These are phyloP conservation scores for Acanthosoma haemorrhoidale DNA, from an alignment of 2,888 invertebrate species.

Conservation along the genomic window DNA sequence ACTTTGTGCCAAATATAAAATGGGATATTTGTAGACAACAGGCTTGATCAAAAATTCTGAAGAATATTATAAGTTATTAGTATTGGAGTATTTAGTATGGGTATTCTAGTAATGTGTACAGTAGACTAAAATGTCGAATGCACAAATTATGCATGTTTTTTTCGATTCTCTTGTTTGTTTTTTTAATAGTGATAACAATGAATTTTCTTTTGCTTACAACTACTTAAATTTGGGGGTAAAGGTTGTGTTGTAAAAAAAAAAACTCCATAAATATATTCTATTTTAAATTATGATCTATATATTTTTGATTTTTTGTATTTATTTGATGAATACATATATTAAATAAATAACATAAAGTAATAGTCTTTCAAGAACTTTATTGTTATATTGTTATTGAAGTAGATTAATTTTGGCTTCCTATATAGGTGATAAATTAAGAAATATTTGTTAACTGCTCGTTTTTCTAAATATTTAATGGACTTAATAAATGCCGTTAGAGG, in stretches of 20 bases:
- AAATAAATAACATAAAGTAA: slow-evolving; percentile 35
- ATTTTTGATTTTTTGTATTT: slow-evolving; percentile 33
- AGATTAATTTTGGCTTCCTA: slow-evolving; percentile 37
- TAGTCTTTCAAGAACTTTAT: slow-evolving; percentile 35
- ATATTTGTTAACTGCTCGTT: slow-evolving; percentile 30
- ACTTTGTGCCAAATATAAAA: slow-evolving; percentile 27
- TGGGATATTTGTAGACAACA: slow-evolving; percentile 28
- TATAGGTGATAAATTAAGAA: slow-evolving; percentile 27
- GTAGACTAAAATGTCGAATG: slow-evolving; percentile 23
- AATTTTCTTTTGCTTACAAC: background rate
- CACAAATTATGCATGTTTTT: slow-evolving; percentile 27
- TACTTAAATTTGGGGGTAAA: slow-evolving; percentile 15
- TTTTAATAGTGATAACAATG: background rate
- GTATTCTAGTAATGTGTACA: slow-evolving; percentile 26
- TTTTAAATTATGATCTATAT: slow-evolving; percentile 21
- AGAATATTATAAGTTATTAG: slow-evolving; percentile 28
- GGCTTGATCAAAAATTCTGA: slow-evolving; percentile 28
- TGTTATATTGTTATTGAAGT: slow-evolving; percentile 34
- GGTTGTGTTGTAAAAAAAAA: slow-evolving; percentile 21
- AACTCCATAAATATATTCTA: slow-evolving; percentile 19
- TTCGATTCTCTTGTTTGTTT: background rate
- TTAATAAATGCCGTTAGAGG: slow-evolving; percentile 30
- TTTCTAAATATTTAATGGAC: slow-evolving; percentile 29
- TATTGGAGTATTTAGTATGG: slow-evolving; percentile 20
- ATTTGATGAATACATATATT: slow-evolving; percentile 31